A percentile compares a stretch with the other conserved stretches of the same genome.
phyloP scores from a whole-genome alignment of 2,888 invertebrate genomes.

The Taenaris catops region DNA sequence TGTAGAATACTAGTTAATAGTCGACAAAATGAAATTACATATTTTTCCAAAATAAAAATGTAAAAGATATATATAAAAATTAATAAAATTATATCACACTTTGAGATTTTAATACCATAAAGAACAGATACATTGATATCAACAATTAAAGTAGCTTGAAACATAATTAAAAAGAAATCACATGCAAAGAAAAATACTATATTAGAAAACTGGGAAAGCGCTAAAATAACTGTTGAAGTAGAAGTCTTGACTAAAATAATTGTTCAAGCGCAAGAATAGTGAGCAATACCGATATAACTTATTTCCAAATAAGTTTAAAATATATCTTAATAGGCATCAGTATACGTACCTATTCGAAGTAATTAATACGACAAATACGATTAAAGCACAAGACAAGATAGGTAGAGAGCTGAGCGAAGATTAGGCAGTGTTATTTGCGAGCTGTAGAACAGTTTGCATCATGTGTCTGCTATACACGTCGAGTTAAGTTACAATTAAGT shows the following conservation, averaged over 20 bases:
- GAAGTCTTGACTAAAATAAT: conserved; percentile 5
- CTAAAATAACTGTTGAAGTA: conserved; percentile 11
- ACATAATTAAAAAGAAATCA: conserved; percentile 1
- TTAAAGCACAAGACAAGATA: conserved; percentile 65
- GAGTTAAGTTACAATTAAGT: conserved; percentile 33
- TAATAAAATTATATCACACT: no score
- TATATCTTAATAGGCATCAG: no score
- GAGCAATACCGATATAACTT: conserved; percentile 11
- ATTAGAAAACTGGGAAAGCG: conserved; percentile 13
- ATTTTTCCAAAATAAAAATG: no score
- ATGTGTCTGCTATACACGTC: conserved; percentile 41
- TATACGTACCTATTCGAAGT: no score
- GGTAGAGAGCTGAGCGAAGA: conserved; percentile 65
- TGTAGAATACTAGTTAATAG: no score
- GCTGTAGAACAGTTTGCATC: conserved; percentile 48
- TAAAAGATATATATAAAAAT: no score
- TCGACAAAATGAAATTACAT: no score
- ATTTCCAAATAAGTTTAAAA: conserved; percentile 6
- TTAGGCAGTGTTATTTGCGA: conserved; percentile 78
- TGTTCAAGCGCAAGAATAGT: no score
- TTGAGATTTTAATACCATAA: no score
- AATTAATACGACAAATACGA: conserved; percentile 49
- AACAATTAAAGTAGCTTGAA: conserved; percentile 1
- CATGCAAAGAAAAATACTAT: conserved; percentile 16
- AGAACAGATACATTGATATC: no score